These are phyloP conservation scores for Montipora sp. DNA, from an alignment of 64 coral and sea anemone species.

Conservation along the genomic window DNA sequence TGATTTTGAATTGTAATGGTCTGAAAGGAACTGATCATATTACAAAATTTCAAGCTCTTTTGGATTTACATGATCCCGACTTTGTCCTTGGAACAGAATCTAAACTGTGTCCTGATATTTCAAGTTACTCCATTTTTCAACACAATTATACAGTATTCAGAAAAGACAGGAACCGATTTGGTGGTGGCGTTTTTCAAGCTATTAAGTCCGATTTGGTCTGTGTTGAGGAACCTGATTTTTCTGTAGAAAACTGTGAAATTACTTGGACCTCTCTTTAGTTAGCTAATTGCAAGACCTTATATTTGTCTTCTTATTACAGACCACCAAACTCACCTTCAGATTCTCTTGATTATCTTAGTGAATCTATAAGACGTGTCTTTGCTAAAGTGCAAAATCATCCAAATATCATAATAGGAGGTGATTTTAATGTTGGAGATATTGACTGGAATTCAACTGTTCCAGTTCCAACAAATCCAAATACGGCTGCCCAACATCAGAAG, in stretches of 20 bases:
- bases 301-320: conserved; percentile 45
- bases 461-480: not conserved
- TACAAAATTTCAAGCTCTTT: no score
- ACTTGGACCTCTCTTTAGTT: conserved; percentile 47
- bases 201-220: no score
- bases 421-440: conserved; percentile 76
- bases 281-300: conserved; percentile 33
- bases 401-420: conserved; percentile 67
- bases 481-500: conserved; percentile 17
- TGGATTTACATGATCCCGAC: no score
- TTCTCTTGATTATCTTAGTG: conserved; percentile 34
- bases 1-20: no score
- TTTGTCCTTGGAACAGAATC: no score
- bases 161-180: no score
- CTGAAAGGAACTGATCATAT: no score
- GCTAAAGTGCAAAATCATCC: conserved; percentile 19
- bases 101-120: no score
- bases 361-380: conserved; percentile 63
- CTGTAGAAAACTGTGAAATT: conserved; percentile 45
- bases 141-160: no score
- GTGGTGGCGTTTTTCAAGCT: no score
- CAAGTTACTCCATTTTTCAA: not conserved
- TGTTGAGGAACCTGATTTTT: not conserved
- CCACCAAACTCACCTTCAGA: conserved; percentile 51
- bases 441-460: conserved; percentile 31